These are phyloP conservation scores for Eupristina koningsbergeri DNA, from an alignment of 1,140 invertebrate species.

Conservation along the genomic window DNA sequence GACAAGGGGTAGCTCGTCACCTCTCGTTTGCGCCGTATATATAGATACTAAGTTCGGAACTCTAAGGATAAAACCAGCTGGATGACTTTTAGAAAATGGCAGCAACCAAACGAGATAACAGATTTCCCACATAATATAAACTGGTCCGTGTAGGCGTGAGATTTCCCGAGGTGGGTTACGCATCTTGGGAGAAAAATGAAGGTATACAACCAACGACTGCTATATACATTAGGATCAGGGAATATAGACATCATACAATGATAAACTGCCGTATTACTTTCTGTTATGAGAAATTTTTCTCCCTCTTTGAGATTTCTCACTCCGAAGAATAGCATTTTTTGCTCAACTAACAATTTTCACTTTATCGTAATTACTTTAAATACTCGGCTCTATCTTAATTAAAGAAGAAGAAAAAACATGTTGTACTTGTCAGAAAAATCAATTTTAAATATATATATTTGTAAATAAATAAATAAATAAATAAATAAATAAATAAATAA, in stretches of 20 bases:
- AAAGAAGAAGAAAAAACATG: too few relatives aligned
- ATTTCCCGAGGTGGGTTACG: slow-evolving; percentile 41
- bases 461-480: too few relatives aligned
- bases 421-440: too few relatives aligned
- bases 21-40: slow-evolving; percentile 10
- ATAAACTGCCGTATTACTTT: slow-evolving; percentile 33
- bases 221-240: slow-evolving; percentile 21
- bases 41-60: slow-evolving; percentile 36
- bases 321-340: background rate
- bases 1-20: slow-evolving; percentile 31
- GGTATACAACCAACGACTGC: background rate
- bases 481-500: too few relatives aligned
- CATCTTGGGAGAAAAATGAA: background rate
- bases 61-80: slow-evolving; percentile 36
- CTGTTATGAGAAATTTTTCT: slow-evolving; percentile 12
- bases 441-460: too few relatives aligned
- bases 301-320: background rate
- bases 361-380: background rate
- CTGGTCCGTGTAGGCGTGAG: background rate
- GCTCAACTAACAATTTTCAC: background rate
- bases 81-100: slow-evolving; percentile 49
- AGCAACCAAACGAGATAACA: slow-evolving; percentile 45
- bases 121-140: slow-evolving; percentile 37
- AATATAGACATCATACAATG: slow-evolving; percentile 24
- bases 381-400: background rate